Base-by-base conservation (phyloP, 2,113 vertebrate genomes). In the Proteles cristata region DNA sequence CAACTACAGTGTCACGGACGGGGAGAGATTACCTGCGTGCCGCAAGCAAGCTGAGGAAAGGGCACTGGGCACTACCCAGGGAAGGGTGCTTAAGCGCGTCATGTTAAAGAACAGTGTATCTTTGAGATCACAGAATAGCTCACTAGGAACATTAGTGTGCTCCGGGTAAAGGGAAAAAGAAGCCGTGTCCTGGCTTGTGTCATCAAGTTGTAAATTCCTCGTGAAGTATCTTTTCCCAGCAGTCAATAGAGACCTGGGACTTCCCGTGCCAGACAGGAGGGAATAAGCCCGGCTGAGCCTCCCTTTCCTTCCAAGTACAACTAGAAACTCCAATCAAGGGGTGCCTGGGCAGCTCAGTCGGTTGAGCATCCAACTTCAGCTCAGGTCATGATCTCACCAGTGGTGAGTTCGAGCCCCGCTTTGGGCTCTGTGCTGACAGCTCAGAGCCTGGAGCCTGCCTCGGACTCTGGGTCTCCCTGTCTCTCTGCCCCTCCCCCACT, bases 221-320 rank as follows among this genome's bases (percentile, higher is more conserved):
- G 31, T 16, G 92, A 96, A 96, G 11, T 58, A 87, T 80, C 69
- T 91, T 79, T 96, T 90, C 45, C 81, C 48, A 55, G 39, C 28
- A 4, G 63, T 26, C 68, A 55, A 80, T 7, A 90, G 77, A 58
- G 35, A 95, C 84, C 35, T 3, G 21, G 58, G 43, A 69, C 53
- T 92, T 68, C 43, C 21, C 19, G 15, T 12, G 25, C 26, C 55
- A 39, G 43, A 5, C 69, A 73, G 48, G 50, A 92, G 12, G 11
- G 35, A 96, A 55, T 8, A 39, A 74, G 53, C 66, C 71, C 26
- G 48, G 7, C 21, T 31, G 0, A 66, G 48, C 25, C n/a, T 45
- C 0, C 84, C 26, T 88, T 11, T 82, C 53, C 48, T 76, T 39
- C n/a, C 19, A 25, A 80, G 5, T 85, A 77, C 26, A 88, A 81